These are phyloP conservation scores for Trogon melanurus DNA, from an alignment of 2,113 vertebrate genomes.

Conservation along the genomic window DNA sequence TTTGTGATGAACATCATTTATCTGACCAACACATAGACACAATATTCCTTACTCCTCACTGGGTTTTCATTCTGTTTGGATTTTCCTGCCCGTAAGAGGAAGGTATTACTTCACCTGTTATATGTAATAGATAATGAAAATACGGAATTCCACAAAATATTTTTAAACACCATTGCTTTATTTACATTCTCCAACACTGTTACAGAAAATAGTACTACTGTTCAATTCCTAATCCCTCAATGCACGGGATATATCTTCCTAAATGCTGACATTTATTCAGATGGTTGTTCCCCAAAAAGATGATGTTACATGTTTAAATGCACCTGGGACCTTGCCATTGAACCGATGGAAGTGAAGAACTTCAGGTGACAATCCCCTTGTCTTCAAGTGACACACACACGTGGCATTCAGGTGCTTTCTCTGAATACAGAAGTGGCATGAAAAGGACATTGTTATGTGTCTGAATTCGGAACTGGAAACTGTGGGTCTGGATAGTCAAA, in stretches of 20 bases:
- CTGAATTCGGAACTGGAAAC: not conserved
- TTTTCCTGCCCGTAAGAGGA: not conserved
- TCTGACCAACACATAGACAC: not conserved
- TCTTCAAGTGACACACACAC: not conserved
- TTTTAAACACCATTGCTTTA: not conserved
- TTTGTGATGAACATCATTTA: not conserved
- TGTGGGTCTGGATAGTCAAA: not conserved
- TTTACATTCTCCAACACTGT: not conserved
- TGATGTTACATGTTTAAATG: not conserved
- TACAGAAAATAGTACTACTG: not conserved
- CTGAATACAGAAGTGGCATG: not conserved
- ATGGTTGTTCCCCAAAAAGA: not conserved
- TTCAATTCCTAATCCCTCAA: not conserved
- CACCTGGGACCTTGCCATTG: not conserved
- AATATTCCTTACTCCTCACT: not conserved
- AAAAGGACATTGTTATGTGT: not conserved
- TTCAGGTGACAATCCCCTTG: not conserved
- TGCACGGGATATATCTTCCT: accelerated
- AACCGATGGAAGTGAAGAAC: not conserved
- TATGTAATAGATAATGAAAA: not conserved
- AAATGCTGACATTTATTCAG: not conserved
- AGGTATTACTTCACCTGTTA: not conserved
- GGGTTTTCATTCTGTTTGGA: not conserved
- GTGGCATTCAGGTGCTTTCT: not conserved
- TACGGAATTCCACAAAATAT: not conserved